Percentiles rank a stretch among this genome's conserved stretches.
Conservation (phyloP, 2,888 invertebrate genomes). For the Dicranocentrus wangi region DNA sequence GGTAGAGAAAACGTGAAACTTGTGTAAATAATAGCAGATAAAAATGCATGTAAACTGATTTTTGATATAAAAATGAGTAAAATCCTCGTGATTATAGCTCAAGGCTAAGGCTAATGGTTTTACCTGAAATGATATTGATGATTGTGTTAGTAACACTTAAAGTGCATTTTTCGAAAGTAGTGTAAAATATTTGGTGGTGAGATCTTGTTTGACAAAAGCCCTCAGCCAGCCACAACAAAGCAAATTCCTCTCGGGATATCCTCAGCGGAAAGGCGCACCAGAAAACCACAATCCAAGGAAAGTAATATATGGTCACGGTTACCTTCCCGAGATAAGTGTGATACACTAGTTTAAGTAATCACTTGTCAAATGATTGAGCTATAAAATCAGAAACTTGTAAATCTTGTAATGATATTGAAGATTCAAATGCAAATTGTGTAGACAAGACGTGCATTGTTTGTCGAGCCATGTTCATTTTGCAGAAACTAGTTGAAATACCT, state of each 20-base stretch:
- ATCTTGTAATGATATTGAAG: too few relatives aligned
- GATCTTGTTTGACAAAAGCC: constrained; percentile 3
- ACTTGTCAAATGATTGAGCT: background rate
- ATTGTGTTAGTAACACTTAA: constrained; percentile 47
- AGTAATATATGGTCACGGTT: background rate
- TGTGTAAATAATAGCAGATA: too few relatives aligned
- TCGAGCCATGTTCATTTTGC: too few relatives aligned
- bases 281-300: constrained; percentile 43
- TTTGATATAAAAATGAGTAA: constrained; percentile 19
- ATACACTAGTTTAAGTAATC: too few relatives aligned
- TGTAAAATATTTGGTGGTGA: background rate
- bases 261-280: background rate
- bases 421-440: too few relatives aligned
- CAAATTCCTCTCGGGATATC: background rate
- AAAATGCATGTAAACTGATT: too few relatives aligned
- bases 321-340: too few relatives aligned
- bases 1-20: constrained; percentile 25
- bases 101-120: constrained; percentile 43
- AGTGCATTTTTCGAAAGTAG: constrained; percentile 37
- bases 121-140: constrained; percentile 37
- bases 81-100: constrained; percentile 27
- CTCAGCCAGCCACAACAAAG: constrained; percentile 15
- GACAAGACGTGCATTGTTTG: too few relatives aligned
- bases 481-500: too few relatives aligned
- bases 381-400: too few relatives aligned